Conservation (phyloP, 2,113 vertebrate genomes). For the Phyllopteryx taeniolatus region DNA sequence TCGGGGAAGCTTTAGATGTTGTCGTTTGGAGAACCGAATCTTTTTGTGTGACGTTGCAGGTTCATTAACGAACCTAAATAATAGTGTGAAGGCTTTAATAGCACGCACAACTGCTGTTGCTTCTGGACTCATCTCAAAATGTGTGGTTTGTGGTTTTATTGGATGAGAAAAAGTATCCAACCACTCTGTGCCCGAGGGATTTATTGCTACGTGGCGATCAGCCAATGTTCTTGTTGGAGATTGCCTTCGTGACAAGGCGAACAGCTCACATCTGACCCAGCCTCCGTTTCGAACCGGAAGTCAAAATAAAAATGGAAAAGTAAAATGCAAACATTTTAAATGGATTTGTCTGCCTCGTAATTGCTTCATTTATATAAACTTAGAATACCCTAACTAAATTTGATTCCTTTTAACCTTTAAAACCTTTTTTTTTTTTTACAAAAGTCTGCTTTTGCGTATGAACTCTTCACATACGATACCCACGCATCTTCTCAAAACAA, state of each 20-base stretch:
- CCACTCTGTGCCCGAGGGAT: conserved; percentile 21
- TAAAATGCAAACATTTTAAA: too few relatives aligned
- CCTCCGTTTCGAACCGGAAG: neutral
- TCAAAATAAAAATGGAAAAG: neutral
- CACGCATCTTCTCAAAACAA: too few relatives aligned
- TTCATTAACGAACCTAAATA: conserved; percentile 53
- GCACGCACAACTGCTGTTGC: conserved; percentile 26
- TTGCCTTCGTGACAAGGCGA: conserved; percentile 8
- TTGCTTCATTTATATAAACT: too few relatives aligned
- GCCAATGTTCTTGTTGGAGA: conserved; percentile 22
- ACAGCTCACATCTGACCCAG: too few relatives aligned
- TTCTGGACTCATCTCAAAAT: conserved; percentile 34
- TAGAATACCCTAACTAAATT: too few relatives aligned
- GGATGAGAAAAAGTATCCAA: conserved; percentile 27
- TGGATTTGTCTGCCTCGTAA: too few relatives aligned
- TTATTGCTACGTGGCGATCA: conserved; percentile 28
- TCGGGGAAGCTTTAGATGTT: conserved; percentile 25
- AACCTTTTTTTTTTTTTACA: too few relatives aligned
- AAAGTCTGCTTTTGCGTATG: too few relatives aligned
- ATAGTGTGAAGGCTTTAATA: conserved; percentile 48
- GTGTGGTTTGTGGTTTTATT: conserved; percentile 49
- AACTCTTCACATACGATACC: too few relatives aligned
- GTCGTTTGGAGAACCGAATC: conserved; percentile 14
- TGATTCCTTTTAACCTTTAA: too few relatives aligned
- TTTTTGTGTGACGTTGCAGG: conserved; percentile 20